Evolutionary conservation across 2,113 vertebrate genomes (phyloP), one percentile per base, ranked within the genome.

Genomic region (Tapirus terrestris): DNA sequence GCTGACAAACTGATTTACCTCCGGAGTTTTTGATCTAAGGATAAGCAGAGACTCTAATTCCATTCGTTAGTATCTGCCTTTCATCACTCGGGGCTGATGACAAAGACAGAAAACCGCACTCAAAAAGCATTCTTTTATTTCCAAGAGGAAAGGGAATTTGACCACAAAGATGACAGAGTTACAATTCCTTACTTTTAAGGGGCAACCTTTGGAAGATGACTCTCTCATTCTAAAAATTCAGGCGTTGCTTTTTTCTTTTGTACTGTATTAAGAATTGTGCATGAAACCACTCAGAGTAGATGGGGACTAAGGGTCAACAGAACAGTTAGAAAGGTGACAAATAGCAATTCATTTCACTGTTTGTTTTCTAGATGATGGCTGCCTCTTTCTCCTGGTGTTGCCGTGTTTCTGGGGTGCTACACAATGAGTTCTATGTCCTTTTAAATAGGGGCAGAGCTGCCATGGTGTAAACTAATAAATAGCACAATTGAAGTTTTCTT

Each of bases 301-400:
- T 88, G 85, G 86, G 79, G 63, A 95, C 31, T 53, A 75, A 4
- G 14, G 91, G 93, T 98, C 95, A 98, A 56, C 80, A 87, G 48
- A 96, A 92, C 70, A 97, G 95, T 89, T 93, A 95, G 91, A 96
- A 96, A 97, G 91, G 95, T 97, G 82, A 96, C 80, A 94, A 95
- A 89, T 36, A 97, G 75, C 76, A 94, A 97, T 98, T 98, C 92
- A 91, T 97, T 95, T 91, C 84, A 31, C 92, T 97, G 83, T 97
- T 96, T 98, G 94, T 97, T 98, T 98, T 97, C 95, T 75, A 88
- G 94, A 98, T 94, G 84, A 95, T 67, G 48, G 43, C 90, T 96
- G 48, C 80, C 84, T 95, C 92, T 98, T 96, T 92, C 76, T 82
- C 20, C 20, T 17, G 2, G 17, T 91, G 61, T 88, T 89, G 12